These are phyloP conservation scores for Drosophila nr. medialis DNA, from an alignment of 2,888 invertebrate species.

Conservation along the genomic window DNA sequence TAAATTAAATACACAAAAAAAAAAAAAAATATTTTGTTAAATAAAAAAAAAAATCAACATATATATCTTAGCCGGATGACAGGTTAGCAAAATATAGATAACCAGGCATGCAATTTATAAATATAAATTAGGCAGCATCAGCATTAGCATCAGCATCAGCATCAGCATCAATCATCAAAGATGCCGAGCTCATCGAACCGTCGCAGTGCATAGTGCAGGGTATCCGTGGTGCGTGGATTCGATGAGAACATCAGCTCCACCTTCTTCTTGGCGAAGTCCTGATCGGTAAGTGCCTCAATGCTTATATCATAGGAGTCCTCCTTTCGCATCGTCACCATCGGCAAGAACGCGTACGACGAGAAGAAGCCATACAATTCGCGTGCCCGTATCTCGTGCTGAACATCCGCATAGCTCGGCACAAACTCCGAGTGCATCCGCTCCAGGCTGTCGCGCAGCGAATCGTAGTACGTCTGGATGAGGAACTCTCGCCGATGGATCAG, in stretches of 20 bases:
- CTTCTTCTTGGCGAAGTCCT: conserved; percentile 81
- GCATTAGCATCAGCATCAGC: background rate
- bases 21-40: conserved; percentile 10
- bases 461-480: conserved; percentile 81
- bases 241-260: conserved; percentile 83
- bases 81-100: conserved; percentile 24
- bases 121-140: conserved; percentile 30
- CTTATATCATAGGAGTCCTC: conserved; percentile 82
- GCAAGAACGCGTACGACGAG: conserved; percentile 82
- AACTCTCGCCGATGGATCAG: conserved; percentile 78
- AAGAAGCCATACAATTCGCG: conserved; percentile 83
- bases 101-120: conserved; percentile 31
- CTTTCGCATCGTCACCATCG: conserved; percentile 83
- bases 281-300: conserved; percentile 80
- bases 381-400: conserved; percentile 73
- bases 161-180: conserved; percentile 70
- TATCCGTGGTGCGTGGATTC: conserved; percentile 82
- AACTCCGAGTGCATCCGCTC: conserved; percentile 67
- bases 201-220: conserved; percentile 77
- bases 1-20: conserved; percentile 38
- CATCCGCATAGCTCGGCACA: conserved; percentile 77
- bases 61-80: conserved; percentile 33
- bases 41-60: conserved; percentile 27
- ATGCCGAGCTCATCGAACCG: conserved; percentile 82
- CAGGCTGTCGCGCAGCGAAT: conserved; percentile 73